Evolutionary conservation across 1,140 invertebrate species (phyloP), one percentile per base, ranked within the genome.

Genomic region (Heliothis subflexa): DNA sequence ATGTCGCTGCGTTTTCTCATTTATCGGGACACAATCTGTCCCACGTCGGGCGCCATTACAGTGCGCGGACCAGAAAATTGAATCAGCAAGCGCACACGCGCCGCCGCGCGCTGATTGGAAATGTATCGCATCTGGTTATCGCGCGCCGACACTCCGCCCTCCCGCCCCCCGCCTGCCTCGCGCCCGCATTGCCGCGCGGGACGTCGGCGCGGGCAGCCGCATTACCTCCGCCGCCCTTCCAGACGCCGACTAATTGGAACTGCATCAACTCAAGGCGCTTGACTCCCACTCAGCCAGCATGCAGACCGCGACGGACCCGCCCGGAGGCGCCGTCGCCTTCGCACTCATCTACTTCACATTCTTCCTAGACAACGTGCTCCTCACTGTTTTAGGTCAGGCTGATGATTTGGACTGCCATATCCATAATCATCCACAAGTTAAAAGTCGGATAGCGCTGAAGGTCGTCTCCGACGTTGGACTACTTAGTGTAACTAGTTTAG

Each of bases 331-430:
- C 9, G 21, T 87, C 14, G 87, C 95, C 14, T 96, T 97, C 78
- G 86, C 92, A 7, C 89, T 96, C 13, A 95, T 97, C 68, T 97
- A 97, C 86, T 87, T 96, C 21, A 96, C 96, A 21, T 95, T 97
- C 84, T 96, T 97, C 80, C 89, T 97, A 85, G 97, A 97, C 93
- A 97, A 97, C 92, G 95, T 97, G 74, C 94, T 97, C 3, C 95
- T 97, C n/a, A 97, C 97, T 10, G 96, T 97, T 54, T 96, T 97
- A 40, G 97, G 97, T 97, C 89, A 96, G 96, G 95, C 10, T 52
- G 13, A 16, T n/a, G 50, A 57, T 78, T 73, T 57, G 21, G 33
- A 9, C 9, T 40, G 33, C 33, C 9, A 9, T 40, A 40, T 40
- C 33, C 33, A 40, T 9, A 40, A 40, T 40, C 5, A 40, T 9